Conservation (phyloP, 2,797 vertebrate species). For the Perodicticus potto region DNA sequence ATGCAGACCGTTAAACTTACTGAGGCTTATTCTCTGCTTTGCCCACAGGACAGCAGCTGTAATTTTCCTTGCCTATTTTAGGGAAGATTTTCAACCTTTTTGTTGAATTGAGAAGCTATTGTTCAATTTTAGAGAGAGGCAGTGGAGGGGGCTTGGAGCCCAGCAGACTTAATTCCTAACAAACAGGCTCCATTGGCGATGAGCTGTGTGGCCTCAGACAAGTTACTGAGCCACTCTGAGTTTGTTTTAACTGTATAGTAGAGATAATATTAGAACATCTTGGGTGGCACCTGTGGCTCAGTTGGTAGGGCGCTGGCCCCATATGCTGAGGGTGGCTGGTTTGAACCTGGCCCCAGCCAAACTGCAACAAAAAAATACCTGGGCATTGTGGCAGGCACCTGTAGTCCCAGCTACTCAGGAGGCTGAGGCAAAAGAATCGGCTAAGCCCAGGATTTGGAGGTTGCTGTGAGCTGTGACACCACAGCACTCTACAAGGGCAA, state of each 20-base stretch:
- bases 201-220: slow-evolving; percentile 2
- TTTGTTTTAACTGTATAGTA: slow-evolving; percentile 19
- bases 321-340: too few species aligned
- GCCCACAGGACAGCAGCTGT: not conserved
- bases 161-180: not conserved
- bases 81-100: not conserved
- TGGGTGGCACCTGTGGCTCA: too few species aligned
- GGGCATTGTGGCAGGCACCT: too few species aligned
- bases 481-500: too few species aligned
- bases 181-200: not conserved
- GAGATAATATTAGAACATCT: not conserved
- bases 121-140: not conserved
- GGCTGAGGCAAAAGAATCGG: too few species aligned
- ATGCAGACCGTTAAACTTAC: not conserved
- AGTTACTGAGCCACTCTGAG: not conserved
- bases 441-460: too few species aligned
- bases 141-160: not conserved
- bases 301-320: too few species aligned
- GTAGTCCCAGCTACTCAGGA: too few species aligned
- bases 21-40: not conserved
- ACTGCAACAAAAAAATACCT: too few species aligned
- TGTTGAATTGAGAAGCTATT: not conserved
- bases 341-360: too few species aligned
- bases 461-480: too few species aligned
- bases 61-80: not conserved